These are phyloP conservation scores for Rhegmatorhina hoffmannsi DNA, from an alignment of 2,113 vertebrate genomes.

Conservation along the genomic window DNA sequence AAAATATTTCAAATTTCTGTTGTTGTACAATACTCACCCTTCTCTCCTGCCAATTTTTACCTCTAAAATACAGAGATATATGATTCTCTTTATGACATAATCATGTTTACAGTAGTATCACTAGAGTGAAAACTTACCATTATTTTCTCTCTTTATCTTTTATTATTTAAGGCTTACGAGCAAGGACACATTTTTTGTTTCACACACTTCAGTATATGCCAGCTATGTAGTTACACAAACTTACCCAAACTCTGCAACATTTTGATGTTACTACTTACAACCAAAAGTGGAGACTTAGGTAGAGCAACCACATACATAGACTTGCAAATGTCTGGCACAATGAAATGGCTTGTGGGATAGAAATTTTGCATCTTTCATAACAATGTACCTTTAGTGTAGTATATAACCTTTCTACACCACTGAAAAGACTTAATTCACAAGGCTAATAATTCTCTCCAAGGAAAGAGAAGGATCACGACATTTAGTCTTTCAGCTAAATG, in stretches of 20 bases:
- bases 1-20: background rate
- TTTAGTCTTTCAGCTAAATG: background rate
- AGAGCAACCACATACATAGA: background rate
- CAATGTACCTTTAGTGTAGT: background rate
- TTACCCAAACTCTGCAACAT: background rate
- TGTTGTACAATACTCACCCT: background rate
- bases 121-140: background rate
- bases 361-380: background rate
- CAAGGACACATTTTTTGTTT: background rate
- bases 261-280: background rate
- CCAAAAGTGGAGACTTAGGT: background rate
- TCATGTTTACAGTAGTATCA: background rate
- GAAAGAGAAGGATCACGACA: background rate
- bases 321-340: background rate
- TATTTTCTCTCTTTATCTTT: background rate
- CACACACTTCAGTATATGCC: background rate
- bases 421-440: background rate
- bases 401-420: background rate
- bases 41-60: background rate
- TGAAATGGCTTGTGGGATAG: background rate
- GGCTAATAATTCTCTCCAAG: background rate
- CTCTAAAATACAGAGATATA: background rate
- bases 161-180: background rate
- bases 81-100: background rate
- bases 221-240: background rate